phyloP scores from a whole-genome alignment of 1,140 invertebrate species.

The Limonius californicus region DNA sequence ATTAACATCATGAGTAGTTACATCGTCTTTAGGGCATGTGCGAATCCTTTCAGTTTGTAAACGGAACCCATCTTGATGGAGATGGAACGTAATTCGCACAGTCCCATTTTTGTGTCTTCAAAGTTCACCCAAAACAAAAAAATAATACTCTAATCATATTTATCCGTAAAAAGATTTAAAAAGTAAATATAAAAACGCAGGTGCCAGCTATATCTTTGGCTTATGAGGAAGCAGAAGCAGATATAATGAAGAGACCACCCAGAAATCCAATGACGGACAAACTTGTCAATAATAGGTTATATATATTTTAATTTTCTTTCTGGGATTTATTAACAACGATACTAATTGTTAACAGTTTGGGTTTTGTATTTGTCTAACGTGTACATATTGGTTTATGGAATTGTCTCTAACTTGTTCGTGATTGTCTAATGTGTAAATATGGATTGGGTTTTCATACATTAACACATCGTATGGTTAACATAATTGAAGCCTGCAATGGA shows the following conservation, averaged over 20 bases:
- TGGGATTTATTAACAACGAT: slow-evolving; percentile 24
- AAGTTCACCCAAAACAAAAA: too few relatives aligned
- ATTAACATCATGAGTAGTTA: too few relatives aligned
- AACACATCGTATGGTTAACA: too few relatives aligned
- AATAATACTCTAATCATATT: too few relatives aligned
- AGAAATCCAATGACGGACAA: slow-evolving; percentile 94
- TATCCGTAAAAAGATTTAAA: too few relatives aligned
- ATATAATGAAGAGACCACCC: slow-evolving; percentile 99
- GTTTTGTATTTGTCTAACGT: slow-evolving; percentile 3
- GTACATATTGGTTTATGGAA: not conserved
- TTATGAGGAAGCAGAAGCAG: slow-evolving; percentile 98
- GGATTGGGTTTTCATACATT: not conserved
- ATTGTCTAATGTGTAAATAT: not conserved
- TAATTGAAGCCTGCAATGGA: too few relatives aligned
- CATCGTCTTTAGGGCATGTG: too few relatives aligned
- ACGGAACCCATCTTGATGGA: too few relatives aligned
- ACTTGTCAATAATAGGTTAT: slow-evolving; percentile 95
- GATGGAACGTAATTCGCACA: too few relatives aligned
- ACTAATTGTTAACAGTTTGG: slow-evolving; percentile 18
- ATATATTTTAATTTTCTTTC: slow-evolving; percentile 37
- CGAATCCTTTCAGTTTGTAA: too few relatives aligned
- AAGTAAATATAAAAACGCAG: slow-evolving; percentile 48
- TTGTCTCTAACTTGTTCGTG: not conserved
- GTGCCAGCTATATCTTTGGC: slow-evolving; percentile 99
- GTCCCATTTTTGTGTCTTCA: too few relatives aligned